phyloP scores from a whole-genome alignment of 2,888 invertebrate species.

The Tipula helvola region DNA sequence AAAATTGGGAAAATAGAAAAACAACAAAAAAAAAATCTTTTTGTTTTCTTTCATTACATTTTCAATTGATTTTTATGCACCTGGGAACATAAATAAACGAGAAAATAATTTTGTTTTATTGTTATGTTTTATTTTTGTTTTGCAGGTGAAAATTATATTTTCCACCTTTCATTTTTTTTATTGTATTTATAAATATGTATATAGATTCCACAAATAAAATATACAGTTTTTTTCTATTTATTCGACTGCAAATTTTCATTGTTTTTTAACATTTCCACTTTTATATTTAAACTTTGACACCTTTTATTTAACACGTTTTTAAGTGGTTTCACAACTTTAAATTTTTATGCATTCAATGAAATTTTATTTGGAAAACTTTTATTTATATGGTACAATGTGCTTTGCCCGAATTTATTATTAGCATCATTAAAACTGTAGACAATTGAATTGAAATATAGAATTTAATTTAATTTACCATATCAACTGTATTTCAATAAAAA shows the following conservation, averaged over 20 bases:
- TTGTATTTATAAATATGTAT: background rate
- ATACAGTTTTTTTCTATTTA: background rate
- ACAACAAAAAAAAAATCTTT: background rate
- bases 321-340: background rate
- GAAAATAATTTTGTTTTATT: background rate
- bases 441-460: background rate
- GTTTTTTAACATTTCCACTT: background rate
- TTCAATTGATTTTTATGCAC: background rate
- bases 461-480: background rate
- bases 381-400: background rate
- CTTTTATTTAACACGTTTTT: background rate
- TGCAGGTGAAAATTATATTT: background rate
- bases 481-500: background rate
- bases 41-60: background rate
- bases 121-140: background rate
- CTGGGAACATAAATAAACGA: conserved; percentile 4
- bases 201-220: background rate
- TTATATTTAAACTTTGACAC: background rate
- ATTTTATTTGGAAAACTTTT: too few relatives aligned
- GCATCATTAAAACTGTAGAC: too few relatives aligned
- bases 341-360: background rate
- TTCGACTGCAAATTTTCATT: background rate
- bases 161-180: background rate
- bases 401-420: background rate
- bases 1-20: background rate